Percentiles rank a stretch among this genome's conserved stretches.
phyloP scores from a whole-genome alignment of 2,113 vertebrate species.

The Dicaeum eximium region DNA sequence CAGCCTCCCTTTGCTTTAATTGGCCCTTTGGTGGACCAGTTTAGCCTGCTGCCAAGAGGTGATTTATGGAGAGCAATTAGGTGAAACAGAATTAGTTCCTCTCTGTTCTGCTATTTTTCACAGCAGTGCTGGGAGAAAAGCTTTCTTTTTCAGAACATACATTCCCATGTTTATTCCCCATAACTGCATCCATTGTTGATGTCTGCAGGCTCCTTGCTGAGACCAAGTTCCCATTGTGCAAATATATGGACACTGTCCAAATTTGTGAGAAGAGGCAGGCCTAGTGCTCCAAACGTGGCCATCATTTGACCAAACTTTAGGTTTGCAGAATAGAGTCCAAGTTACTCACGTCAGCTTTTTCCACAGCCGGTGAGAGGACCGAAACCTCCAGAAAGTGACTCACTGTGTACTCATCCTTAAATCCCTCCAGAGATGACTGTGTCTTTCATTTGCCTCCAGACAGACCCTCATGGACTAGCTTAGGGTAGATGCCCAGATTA shows the following conservation, averaged over 20 bases:
- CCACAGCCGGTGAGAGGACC: background rate
- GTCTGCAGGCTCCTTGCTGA: background rate
- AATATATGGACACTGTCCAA: background rate
- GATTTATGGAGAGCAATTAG: slow-evolving; percentile 34
- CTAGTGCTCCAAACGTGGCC: accelerated
- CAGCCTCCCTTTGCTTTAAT: background rate
- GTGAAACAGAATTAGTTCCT: background rate
- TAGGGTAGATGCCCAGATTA: background rate
- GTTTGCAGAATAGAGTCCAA: background rate
- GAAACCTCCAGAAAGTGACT: background rate
- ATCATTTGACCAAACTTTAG: background rate
- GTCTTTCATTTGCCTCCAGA: background rate
- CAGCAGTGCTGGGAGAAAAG: background rate
- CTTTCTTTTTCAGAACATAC: background rate
- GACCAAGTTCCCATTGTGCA: background rate
- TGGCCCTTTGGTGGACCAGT: background rate
- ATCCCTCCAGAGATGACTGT: background rate
- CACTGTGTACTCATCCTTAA: background rate
- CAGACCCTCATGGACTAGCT: background rate
- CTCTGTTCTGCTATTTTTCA: slow-evolving; percentile 36
- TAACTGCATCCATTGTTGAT: slow-evolving; percentile 4
- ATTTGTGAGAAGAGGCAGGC: background rate
- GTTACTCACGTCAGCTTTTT: background rate
- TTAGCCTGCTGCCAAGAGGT: background rate
- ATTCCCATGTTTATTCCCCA: background rate